phyloP scores from a whole-genome alignment of 2,113 vertebrate species.

The Isurus oxyrinchus region DNA sequence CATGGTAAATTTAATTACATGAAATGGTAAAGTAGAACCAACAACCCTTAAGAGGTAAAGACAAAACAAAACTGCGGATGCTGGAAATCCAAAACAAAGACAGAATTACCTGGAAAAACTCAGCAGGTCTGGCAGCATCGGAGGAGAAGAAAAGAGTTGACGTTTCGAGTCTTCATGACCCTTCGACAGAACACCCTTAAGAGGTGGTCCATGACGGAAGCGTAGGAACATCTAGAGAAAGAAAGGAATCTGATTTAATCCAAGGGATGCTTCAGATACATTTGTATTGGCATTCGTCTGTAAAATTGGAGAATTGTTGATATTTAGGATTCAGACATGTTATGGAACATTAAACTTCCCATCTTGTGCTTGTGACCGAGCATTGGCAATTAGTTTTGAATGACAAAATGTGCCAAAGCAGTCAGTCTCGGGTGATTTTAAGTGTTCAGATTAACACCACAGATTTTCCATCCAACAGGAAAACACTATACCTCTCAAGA shows the following conservation, averaged over 20 bases:
- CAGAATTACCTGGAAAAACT: too few species aligned
- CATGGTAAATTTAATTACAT: not conserved
- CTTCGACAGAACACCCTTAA: too few species aligned
- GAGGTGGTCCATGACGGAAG: not conserved
- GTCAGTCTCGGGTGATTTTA: not conserved
- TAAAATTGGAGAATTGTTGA: not conserved
- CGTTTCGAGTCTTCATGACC: too few species aligned
- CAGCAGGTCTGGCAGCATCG: too few species aligned
- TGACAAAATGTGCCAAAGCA: not conserved
- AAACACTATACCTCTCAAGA: slow-evolving; percentile 4
- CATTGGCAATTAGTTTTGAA: not conserved
- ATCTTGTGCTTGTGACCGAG: not conserved
- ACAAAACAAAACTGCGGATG: too few species aligned
- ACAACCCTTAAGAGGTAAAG: not conserved
- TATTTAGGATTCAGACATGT: not conserved
- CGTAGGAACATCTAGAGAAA: not conserved
- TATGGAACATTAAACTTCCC: not conserved
- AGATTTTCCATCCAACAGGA: not conserved
- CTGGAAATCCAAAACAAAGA: too few species aligned
- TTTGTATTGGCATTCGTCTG: not conserved
- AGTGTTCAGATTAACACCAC: slow-evolving; percentile 37
- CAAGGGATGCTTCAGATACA: not conserved
- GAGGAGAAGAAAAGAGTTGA: too few species aligned
- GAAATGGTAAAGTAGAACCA: not conserved
- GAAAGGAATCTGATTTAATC: not conserved